Percentiles rank a stretch among this genome's conserved stretches.
Conservation (phyloP, 2,888 invertebrate genomes). For the Glyphotaelius pellucidus region DNA sequence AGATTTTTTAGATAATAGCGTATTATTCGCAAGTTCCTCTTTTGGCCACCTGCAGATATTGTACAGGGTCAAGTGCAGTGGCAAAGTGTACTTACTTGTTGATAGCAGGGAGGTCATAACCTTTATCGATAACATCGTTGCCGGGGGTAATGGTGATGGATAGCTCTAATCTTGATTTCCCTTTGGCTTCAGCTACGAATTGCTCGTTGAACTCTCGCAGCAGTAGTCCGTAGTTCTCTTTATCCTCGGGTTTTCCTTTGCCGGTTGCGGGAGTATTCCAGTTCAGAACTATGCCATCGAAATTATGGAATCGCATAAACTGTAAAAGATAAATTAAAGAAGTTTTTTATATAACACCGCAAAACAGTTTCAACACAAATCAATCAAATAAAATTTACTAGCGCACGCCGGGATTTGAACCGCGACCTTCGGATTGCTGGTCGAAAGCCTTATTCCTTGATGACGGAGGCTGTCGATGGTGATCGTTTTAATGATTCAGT, state of each 20-base stretch:
- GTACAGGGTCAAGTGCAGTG: too few species aligned
- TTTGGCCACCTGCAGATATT: too few species aligned
- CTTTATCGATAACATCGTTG: neutral
- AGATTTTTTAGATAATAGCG: too few species aligned
- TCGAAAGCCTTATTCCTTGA: too few species aligned
- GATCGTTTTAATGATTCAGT: too few species aligned
- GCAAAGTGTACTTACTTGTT: constrained; percentile 78
- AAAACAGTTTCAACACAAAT: neutral
- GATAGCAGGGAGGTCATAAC: constrained; percentile 85
- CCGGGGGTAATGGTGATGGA: constrained; percentile 14
- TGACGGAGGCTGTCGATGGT: too few species aligned
- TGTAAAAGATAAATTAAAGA: neutral
- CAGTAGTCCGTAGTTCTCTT: constrained; percentile 21
- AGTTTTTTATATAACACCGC: neutral
- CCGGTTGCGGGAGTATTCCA: constrained; percentile 81
- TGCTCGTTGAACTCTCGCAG: constrained; percentile 17
- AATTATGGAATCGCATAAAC: constrained; percentile 82
- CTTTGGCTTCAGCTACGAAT: neutral
- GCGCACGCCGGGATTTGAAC: too few species aligned
- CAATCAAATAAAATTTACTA: too few species aligned
- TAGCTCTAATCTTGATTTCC: neutral
- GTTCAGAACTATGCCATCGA: constrained; percentile 85
- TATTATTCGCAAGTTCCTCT: too few species aligned
- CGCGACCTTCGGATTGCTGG: too few species aligned
- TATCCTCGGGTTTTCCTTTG: constrained; percentile 1